phyloP scores from a whole-genome alignment of 2,113 vertebrate genomes.

The Balaenoptera acutorostrata region DNA sequence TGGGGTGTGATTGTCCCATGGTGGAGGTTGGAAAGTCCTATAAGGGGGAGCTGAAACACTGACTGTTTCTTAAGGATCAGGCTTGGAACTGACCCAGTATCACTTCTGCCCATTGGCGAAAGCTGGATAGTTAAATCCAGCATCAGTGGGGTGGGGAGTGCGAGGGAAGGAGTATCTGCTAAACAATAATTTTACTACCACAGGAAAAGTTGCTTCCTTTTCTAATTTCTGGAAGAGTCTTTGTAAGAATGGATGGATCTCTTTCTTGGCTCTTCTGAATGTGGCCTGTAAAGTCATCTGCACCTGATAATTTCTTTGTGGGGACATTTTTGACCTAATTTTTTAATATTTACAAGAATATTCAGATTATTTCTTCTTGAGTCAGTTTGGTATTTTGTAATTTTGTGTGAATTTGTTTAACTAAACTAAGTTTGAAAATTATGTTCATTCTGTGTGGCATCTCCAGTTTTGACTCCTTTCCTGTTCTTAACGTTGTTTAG shows the following conservation, averaged over 20 bases:
- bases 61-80: background rate
- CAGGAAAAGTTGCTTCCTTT: background rate
- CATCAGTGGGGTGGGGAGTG: background rate
- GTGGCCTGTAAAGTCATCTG: background rate
- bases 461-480: background rate
- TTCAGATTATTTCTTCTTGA: background rate
- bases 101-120: background rate
- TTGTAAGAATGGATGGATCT: background rate
- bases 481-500: background rate
- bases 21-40: background rate
- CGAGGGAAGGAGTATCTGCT: background rate
- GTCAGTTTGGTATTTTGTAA: background rate
- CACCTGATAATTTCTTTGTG: background rate
- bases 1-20: background rate
- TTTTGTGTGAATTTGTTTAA: background rate
- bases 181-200: background rate
- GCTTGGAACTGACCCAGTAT: background rate
- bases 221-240: background rate
- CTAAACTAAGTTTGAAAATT: background rate
- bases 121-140: background rate
- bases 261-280: background rate
- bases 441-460: background rate
- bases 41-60: background rate
- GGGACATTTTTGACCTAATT: background rate
- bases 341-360: background rate